Evolutionary conservation across 2,888 invertebrate species (phyloP).

Genomic region (Aleiodes testaceus): DNA sequence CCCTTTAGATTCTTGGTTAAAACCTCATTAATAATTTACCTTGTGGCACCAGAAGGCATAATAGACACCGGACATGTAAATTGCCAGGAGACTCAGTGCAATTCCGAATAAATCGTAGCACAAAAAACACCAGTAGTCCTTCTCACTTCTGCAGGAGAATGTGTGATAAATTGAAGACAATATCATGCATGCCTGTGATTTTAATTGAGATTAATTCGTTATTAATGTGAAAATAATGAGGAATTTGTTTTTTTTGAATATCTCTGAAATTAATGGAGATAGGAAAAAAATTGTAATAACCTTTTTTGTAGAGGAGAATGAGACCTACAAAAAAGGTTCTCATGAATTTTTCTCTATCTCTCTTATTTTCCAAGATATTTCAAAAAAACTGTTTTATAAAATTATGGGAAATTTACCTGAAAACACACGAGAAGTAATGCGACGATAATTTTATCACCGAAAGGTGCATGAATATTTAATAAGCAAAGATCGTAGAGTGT

Average conservation of each 20-base stretch:
- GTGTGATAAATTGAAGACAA: constrained; percentile 94
- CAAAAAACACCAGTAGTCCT: constrained; percentile 88
- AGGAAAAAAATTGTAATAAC: too few species aligned
- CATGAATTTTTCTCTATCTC: too few species aligned
- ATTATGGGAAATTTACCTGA: constrained; percentile 76
- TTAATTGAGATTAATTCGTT: constrained; percentile 20
- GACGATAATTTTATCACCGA: constrained; percentile 89
- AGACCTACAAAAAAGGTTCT: too few species aligned
- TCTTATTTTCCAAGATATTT: too few species aligned
- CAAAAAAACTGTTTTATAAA: not conserved
- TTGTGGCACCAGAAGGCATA: constrained; percentile 97
- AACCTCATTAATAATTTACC: constrained; percentile 75
- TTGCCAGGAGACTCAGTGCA: constrained; percentile 91
- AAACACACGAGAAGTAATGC: constrained; percentile 89
- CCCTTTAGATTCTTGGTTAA: too few species aligned
- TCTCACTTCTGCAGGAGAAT: constrained; percentile 93
- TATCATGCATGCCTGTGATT: constrained; percentile 90
- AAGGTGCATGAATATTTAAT: constrained; percentile 84
- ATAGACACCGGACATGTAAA: constrained; percentile 96
- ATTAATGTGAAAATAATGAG: not conserved
- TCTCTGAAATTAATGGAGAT: too few species aligned
- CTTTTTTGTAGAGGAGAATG: too few species aligned
- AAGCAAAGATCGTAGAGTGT: constrained; percentile 89
- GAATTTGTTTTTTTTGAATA: too few species aligned
- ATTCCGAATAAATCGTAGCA: constrained; percentile 95